These are phyloP conservation scores for Anguilla anguilla DNA, from an alignment of 2,797 vertebrate genomes.

Conservation along the genomic window DNA sequence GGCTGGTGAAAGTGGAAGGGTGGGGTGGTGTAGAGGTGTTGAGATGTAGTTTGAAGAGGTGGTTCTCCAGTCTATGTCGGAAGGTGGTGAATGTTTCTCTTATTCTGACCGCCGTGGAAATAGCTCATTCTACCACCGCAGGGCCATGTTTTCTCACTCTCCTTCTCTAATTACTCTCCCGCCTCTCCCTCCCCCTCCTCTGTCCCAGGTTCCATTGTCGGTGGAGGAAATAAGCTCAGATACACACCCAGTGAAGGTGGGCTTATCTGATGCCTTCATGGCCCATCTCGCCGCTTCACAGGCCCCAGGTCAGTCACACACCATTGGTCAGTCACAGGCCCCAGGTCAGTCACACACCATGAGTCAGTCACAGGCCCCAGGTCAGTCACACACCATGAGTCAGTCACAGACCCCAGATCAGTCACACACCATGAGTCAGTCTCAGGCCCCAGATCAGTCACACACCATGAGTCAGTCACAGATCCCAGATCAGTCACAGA, in stretches of 20 bases:
- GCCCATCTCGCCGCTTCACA: conserved; percentile 70
- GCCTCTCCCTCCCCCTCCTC: not conserved
- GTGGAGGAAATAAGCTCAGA: conserved; percentile 84
- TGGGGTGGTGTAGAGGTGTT: not conserved
- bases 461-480: not conserved
- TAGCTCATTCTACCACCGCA: not conserved
- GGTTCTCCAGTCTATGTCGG: not conserved
- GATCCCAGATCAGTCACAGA: not conserved
- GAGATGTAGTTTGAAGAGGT: not conserved
- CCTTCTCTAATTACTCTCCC: conserved; percentile 9
- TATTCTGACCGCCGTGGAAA: not conserved
- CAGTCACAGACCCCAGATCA: too few species aligned
- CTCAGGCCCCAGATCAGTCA: conserved; percentile 67
- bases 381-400: too few species aligned
- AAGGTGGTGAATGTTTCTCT: not conserved
- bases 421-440: not conserved
- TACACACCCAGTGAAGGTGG: conserved; percentile 92
- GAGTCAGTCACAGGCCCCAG: not conserved
- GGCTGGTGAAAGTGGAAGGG: not conserved
- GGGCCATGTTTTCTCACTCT: not conserved
- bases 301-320: conserved; percentile 72
- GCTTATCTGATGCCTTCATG: conserved; percentile 95
- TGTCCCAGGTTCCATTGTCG: conserved; percentile 79
- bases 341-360: not conserved
- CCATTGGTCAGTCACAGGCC: too few species aligned